Conservation (phyloP, 2,888 invertebrate species). For the Brenthis daphne region DNA sequence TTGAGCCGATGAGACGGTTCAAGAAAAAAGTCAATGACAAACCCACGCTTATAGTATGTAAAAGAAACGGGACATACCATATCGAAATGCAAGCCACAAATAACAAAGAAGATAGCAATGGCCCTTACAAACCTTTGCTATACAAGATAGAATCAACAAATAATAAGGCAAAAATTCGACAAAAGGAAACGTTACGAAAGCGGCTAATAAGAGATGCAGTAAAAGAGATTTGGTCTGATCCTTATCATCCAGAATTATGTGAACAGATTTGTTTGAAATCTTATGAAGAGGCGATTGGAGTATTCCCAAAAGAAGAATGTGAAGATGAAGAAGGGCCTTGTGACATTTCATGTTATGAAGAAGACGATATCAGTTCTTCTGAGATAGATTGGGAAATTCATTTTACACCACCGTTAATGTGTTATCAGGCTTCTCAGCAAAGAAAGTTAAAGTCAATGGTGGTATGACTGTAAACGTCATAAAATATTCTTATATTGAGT, state of each 20-base stretch:
- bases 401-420: conserved; percentile 59
- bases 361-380: conserved; percentile 56
- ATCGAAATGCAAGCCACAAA: conserved; percentile 61
- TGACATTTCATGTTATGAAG: conserved; percentile 53
- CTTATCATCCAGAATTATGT: conserved; percentile 59
- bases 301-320: conserved; percentile 23
- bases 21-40: conserved; percentile 58
- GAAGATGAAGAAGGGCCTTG: conserved; percentile 40
- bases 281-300: conserved; percentile 58
- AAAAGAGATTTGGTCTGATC: conserved; percentile 54
- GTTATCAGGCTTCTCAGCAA: conserved; percentile 13
- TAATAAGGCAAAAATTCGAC: conserved; percentile 54
- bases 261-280: conserved; percentile 56
- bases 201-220: conserved; percentile 51
- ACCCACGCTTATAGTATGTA: conserved; percentile 61
- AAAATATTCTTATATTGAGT: not conserved
- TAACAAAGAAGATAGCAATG: conserved; percentile 43
- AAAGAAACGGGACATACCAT: conserved; percentile 61
- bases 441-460: not conserved
- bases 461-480: no score
- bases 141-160: conserved; percentile 60
- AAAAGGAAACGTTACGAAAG: conserved; percentile 47
- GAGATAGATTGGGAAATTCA: conserved; percentile 72
- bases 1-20: conserved; percentile 49
- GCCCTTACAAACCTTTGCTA: conserved; percentile 55